Conservation (phyloP, 1,140 invertebrate genomes). For the Lanistes nyassanus region DNA sequence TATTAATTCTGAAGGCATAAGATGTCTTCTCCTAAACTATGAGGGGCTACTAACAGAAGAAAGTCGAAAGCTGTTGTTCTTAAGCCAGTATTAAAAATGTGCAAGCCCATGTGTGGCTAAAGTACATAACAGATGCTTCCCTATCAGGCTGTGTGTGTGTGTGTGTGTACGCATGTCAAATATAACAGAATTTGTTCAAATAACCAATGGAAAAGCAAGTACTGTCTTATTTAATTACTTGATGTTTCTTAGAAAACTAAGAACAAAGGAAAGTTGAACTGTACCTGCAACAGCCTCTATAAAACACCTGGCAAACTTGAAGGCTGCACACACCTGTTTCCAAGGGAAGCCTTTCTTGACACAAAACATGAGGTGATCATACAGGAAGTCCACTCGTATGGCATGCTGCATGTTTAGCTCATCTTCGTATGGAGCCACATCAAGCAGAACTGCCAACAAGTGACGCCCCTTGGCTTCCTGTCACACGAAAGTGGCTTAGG, state of each 20-base stretch:
- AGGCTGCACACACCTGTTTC: slow-evolving; percentile 47
- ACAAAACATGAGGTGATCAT: slow-evolving; percentile 54
- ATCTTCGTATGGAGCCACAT: slow-evolving; percentile 40
- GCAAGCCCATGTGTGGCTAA: not conserved
- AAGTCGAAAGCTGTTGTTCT: too few relatives aligned
- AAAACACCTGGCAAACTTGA: slow-evolving; percentile 48
- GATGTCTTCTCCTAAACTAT: too few relatives aligned
- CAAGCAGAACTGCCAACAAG: slow-evolving; percentile 40
- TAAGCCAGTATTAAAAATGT: too few relatives aligned
- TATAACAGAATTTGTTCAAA: too few relatives aligned
- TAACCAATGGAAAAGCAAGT: too few relatives aligned
- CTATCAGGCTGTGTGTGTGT: not conserved
- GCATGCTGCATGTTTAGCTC: slow-evolving; percentile 42
- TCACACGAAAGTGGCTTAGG: slow-evolving; percentile 1
- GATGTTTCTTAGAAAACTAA: slow-evolving; percentile 1
- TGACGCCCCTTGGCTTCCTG: slow-evolving; percentile 42
- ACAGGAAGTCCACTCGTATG: slow-evolving; percentile 55
- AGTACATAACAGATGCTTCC: not conserved
- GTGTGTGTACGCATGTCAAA: not conserved
- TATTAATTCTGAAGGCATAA: too few relatives aligned
- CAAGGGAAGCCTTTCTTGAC: slow-evolving; percentile 60
- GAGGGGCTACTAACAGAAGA: too few relatives aligned
- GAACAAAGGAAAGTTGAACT: not conserved
- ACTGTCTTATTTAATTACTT: not conserved
- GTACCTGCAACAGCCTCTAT: slow-evolving; percentile 51